phyloP scores from a whole-genome alignment of 2,113 vertebrate species.

The Caracal caracal region DNA sequence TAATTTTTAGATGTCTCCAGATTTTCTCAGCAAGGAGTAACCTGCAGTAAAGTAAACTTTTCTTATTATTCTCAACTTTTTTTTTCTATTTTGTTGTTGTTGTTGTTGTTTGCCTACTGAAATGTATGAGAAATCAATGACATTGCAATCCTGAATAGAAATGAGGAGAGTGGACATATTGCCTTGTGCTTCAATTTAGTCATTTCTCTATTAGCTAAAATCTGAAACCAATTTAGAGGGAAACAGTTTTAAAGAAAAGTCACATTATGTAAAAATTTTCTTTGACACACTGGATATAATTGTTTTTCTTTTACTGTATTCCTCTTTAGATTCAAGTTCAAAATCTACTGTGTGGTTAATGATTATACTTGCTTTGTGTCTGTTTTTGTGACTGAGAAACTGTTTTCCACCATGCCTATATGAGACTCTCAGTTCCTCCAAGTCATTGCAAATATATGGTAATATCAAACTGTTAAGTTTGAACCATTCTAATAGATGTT shows the following conservation, averaged over 20 bases:
- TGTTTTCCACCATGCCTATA: not conserved
- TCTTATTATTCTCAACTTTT: not conserved
- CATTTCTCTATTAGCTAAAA: not conserved
- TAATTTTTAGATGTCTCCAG: not conserved
- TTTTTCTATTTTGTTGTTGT: not conserved
- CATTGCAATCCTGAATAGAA: not conserved
- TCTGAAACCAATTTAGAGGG: not conserved
- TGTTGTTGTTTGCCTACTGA: too few relatives aligned
- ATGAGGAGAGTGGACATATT: not conserved
- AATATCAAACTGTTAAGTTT: not conserved
- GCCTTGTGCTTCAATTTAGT: not conserved
- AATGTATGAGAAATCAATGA: not conserved
- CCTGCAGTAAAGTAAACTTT: not conserved
- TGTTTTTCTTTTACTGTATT: not conserved
- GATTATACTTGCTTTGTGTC: not conserved
- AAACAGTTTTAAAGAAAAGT: not conserved
- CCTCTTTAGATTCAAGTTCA: not conserved
- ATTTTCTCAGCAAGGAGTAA: not conserved
- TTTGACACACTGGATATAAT: not conserved
- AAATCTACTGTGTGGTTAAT: not conserved
- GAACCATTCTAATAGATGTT: not conserved
- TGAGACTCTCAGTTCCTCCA: not conserved
- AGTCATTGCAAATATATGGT: not conserved
- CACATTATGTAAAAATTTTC: not conserved
- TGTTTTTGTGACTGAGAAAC: not conserved